Evolutionary conservation across 2,888 invertebrate genomes (phyloP), one percentile per base, ranked within the genome.

Genomic region (Ophion obscuratus): DNA sequence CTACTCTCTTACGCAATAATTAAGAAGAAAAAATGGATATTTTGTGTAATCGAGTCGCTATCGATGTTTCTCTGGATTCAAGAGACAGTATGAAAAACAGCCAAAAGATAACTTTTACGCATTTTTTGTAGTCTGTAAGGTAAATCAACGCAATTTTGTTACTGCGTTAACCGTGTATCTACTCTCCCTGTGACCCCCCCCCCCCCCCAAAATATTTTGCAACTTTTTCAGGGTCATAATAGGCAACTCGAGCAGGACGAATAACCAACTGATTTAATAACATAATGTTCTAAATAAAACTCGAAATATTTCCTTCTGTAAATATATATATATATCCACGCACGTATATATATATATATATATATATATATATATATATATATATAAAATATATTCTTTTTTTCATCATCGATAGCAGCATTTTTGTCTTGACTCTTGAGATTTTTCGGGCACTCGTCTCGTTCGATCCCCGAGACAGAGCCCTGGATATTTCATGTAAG

Each of bases 161-260:
- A 87, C 88, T 87, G 87, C 85, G 53, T 81, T 87, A 86, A 85
- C 88, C 57, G 86, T 84, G 74, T 76, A 84, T 83, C 88, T 81
- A 87, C 83, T 62, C 77, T 67, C 68, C 17, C 17, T 4, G 5
- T 53, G 11, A 4, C 53, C 14, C 53, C 53, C 61, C 59, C 66
- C 40, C 61, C 67, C 47, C 24, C 71, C 47, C 27, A 67, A 80
- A 85, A 87, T 88, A 85, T 87, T 88, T 88, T 89, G 89, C 84
- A 88, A 89, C 88, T 85, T 91, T 92, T 92, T 92, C 92, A 93
- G 92, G 92, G 83, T 90, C 66, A 81, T 73, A 90, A 90, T 91
- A 90, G 90, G 91, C 31, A 81, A 73, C 77, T 70, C 89, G 87
- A 91, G 90, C 90, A 90, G 90, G 92, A 90, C 86, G 90, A 90